Evolutionary conservation across 2,113 vertebrate genomes (phyloP).

Genomic region (Seriola aureovittata): DNA sequence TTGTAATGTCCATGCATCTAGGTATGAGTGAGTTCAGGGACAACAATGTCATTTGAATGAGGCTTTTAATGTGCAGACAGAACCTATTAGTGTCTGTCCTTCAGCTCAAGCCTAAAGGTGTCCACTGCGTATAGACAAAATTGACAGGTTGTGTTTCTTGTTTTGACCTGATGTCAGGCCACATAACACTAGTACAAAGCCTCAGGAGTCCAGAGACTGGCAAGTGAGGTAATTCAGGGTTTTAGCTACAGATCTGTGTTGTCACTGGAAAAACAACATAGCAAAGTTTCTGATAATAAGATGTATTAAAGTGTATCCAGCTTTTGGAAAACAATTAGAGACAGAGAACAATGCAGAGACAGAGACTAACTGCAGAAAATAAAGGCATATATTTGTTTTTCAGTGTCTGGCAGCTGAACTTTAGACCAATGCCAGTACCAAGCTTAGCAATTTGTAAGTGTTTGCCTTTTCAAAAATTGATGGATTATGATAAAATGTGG

Average conservation of each 20-base stretch:
- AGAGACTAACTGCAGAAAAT: background rate
- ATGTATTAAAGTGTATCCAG: background rate
- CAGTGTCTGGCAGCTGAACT: background rate
- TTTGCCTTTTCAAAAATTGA: background rate
- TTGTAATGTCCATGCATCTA: background rate
- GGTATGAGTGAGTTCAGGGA: background rate
- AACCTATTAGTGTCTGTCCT: slow-evolving; percentile 14
- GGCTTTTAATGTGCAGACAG: slow-evolving; percentile 1
- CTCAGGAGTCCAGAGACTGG: slow-evolving; percentile 31
- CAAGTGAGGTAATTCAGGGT: slow-evolving; percentile 18
- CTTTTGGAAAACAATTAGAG: background rate
- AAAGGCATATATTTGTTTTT: slow-evolving; percentile 4
- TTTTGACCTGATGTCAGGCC: slow-evolving; percentile 56
- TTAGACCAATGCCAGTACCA: background rate
- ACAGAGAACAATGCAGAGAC: background rate
- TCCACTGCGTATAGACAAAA: slow-evolving; percentile 32
- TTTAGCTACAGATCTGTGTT: slow-evolving; percentile 16
- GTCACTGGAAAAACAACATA: slow-evolving; percentile 3
- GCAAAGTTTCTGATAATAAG: slow-evolving; percentile 4
- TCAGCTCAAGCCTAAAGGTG: slow-evolving; percentile 28
- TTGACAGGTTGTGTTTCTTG: slow-evolving; percentile 46
- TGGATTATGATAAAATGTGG: slow-evolving; percentile 1
- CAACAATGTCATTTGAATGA: background rate
- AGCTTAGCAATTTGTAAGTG: no score
- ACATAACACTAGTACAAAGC: slow-evolving; percentile 50